Percentiles rank a stretch among this genome's conserved stretches.
Conservation (phyloP, 2,113 vertebrate species). For the Onychorhynchus coronatus region DNA sequence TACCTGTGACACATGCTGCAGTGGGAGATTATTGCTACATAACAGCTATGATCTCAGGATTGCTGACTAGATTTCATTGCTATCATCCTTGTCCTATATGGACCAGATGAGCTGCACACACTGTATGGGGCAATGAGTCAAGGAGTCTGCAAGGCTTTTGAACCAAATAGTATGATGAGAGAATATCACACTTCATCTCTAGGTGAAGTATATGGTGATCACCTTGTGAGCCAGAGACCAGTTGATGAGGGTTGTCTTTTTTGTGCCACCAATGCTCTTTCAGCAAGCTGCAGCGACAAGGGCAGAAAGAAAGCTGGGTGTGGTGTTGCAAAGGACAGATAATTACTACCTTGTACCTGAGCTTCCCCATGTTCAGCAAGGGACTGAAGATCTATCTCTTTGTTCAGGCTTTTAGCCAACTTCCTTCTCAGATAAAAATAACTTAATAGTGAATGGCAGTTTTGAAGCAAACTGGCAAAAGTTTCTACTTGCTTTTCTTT, state of each 20-base stretch:
- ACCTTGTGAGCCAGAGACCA: neutral
- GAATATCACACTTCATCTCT: neutral
- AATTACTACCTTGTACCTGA: constrained; percentile 23
- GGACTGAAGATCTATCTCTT: neutral
- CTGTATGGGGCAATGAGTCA: neutral
- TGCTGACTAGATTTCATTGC: neutral
- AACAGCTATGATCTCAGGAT: neutral
- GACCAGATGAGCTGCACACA: neutral
- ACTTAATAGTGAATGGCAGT: neutral
- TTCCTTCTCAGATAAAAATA: constrained; percentile 23
- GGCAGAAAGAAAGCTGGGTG: neutral
- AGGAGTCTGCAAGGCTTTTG: neutral
- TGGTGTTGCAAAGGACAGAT: neutral
- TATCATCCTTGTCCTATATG: neutral
- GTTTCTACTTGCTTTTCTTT: neutral
- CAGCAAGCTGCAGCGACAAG: neutral
- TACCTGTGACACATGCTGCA: constrained; percentile 24
- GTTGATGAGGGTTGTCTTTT: neutral
- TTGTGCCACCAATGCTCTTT: neutral
- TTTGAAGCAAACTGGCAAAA: neutral
- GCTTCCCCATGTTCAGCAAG: neutral
- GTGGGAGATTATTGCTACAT: neutral
- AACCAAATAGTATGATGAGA: neutral
- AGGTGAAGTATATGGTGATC: neutral
- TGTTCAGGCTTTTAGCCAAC: constrained; percentile 3